A percentile compares a stretch with the other conserved stretches of the same genome.
phyloP scores from a whole-genome alignment of 2,113 vertebrate genomes.

The Malurus elegans region DNA sequence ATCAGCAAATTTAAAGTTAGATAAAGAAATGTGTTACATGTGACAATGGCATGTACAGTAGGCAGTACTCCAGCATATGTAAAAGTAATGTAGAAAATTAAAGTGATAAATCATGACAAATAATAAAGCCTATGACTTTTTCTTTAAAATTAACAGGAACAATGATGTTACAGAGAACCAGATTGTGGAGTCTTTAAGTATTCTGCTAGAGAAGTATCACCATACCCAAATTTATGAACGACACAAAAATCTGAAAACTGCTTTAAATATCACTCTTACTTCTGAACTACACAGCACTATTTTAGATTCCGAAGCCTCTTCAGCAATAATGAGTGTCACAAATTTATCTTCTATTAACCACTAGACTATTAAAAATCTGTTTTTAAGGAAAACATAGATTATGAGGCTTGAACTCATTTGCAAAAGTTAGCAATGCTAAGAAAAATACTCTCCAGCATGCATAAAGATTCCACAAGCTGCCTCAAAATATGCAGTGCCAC shows the following conservation, averaged over 20 bases:
- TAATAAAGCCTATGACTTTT: slow-evolving; percentile 43
- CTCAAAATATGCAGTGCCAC: background rate
- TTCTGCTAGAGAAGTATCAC: background rate
- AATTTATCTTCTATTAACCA: background rate
- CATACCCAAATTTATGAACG: background rate
- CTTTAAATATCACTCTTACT: background rate
- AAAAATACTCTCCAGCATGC: background rate
- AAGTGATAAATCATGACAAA: slow-evolving; percentile 71
- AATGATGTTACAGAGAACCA: slow-evolving; percentile 55
- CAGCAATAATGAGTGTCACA: background rate
- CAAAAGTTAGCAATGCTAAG: background rate
- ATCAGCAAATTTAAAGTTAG: slow-evolving; percentile 85
- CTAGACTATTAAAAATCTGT: fast-evolving
- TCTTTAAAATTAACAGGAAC: slow-evolving; percentile 60
- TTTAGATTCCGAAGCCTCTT: background rate
- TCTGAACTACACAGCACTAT: background rate
- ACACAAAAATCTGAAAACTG: background rate
- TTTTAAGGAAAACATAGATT: background rate
- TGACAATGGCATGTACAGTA: slow-evolving; percentile 75
- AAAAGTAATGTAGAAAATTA: slow-evolving; percentile 62
- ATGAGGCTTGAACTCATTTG: background rate
- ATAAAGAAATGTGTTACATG: slow-evolving; percentile 73
- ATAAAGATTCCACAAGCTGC: slow-evolving; percentile 47
- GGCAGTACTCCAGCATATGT: slow-evolving; percentile 62
- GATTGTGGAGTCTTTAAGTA: slow-evolving; percentile 35